Conservation (phyloP, 2,113 vertebrate species). For the Macrotis lagotis region DNA sequence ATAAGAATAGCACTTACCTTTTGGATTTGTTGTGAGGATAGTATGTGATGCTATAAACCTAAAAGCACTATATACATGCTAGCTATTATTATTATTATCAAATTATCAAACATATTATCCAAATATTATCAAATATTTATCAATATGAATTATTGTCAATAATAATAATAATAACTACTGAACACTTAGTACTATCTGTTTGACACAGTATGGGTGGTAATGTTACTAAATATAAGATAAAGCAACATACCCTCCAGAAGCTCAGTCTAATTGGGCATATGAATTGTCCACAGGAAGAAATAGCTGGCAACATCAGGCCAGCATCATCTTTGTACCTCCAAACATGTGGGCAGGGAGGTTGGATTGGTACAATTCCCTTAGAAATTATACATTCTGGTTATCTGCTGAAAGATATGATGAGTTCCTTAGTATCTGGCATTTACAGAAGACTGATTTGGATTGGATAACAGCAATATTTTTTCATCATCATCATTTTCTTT, state of each 20-base stretch:
- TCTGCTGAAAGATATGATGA: background rate
- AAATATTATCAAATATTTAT: too few relatives aligned
- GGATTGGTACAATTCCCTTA: background rate
- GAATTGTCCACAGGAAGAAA: background rate
- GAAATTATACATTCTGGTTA: background rate
- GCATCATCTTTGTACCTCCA: background rate
- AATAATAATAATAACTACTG: background rate
- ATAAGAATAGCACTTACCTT: too few relatives aligned
- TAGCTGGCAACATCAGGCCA: too few relatives aligned
- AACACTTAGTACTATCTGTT: background rate
- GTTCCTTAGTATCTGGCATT: background rate
- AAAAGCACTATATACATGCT: too few relatives aligned
- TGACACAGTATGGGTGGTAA: background rate
- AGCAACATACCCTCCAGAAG: background rate
- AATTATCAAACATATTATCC: too few relatives aligned
- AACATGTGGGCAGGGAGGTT: background rate
- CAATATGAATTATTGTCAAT: background rate
- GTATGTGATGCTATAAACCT: too few relatives aligned
- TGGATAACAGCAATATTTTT: background rate
- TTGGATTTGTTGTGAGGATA: too few relatives aligned
- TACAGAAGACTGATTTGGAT: background rate
- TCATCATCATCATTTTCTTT: background rate
- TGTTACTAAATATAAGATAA: background rate
- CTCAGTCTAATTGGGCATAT: background rate
- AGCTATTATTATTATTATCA: too few relatives aligned